Percentiles rank a stretch among this genome's conserved stretches.
These are phyloP conservation scores for Megaceryle torquata DNA, from an alignment of 2,113 vertebrate genomes.

Conservation along the genomic window DNA sequence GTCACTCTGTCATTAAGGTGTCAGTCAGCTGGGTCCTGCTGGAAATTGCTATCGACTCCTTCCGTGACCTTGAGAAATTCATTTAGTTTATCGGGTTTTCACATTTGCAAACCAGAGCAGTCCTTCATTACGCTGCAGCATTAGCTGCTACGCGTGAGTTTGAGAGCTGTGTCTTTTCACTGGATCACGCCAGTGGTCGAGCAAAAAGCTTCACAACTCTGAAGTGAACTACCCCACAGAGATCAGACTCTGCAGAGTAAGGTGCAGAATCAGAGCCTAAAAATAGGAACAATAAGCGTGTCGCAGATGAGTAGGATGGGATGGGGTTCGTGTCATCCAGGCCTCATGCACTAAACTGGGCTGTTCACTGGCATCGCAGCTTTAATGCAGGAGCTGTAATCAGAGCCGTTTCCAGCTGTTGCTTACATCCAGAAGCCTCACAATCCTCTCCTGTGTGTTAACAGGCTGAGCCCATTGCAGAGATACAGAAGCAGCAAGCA, in stretches of 20 bases:
- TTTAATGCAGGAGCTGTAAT: too few species aligned
- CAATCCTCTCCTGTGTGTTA: too few species aligned
- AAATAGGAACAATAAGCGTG: too few species aligned
- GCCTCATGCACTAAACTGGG: too few species aligned
- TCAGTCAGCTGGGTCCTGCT: not conserved
- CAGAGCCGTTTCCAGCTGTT: too few species aligned
- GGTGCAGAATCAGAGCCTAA: not conserved
- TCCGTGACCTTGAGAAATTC: not conserved
- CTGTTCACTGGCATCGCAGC: too few species aligned
- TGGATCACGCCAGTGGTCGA: not conserved
- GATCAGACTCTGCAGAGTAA: not conserved
- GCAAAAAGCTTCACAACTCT: not conserved
- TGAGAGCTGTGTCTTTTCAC: not conserved
- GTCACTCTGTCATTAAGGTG: not conserved
- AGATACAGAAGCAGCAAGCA: too few species aligned
- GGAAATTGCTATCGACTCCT: not conserved
- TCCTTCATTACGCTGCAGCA: not conserved
- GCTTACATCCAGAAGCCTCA: too few species aligned
- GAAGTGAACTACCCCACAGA: fast-evolving
- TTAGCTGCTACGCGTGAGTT: not conserved
- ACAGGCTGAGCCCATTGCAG: too few species aligned
- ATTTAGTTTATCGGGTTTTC: not conserved
- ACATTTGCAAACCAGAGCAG: not conserved
- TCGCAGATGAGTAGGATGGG: too few species aligned
- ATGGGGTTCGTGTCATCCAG: too few species aligned